phyloP scores from a whole-genome alignment of 1,140 invertebrate species.

The Dinoponera quadriceps region DNA sequence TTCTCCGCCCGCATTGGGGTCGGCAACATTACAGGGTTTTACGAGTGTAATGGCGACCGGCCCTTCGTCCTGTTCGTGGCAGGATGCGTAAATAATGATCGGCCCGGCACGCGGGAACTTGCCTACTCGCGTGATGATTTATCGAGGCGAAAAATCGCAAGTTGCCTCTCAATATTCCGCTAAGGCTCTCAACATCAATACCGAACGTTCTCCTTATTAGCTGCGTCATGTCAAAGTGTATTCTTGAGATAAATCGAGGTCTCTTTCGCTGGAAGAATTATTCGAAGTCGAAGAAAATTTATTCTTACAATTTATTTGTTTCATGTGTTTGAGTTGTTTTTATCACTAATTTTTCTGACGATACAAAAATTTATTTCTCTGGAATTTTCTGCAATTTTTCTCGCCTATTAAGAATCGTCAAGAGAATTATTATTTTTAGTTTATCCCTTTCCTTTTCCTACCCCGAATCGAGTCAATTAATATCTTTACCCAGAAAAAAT shows the following conservation, averaged over 20 bases:
- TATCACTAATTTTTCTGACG: not conserved
- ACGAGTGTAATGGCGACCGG: constrained; percentile 35
- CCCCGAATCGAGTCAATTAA: no score
- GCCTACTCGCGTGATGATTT: constrained; percentile 64
- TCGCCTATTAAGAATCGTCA: no score
- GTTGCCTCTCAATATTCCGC: constrained; percentile 45
- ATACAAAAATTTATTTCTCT: not conserved
- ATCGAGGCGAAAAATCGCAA: constrained; percentile 53
- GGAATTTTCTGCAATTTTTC: no score
- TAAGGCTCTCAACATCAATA: not conserved
- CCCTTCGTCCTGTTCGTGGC: constrained; percentile 64
- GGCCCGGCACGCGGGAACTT: constrained; percentile 49
- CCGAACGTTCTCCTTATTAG: constrained; percentile 29
- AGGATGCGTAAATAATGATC: constrained; percentile 75
- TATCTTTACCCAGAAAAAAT: no score
- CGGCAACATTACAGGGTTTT: constrained; percentile 44
- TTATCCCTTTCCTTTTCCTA: no score
- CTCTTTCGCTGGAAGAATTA: not conserved
- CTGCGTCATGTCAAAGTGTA: not conserved
- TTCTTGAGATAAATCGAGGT: constrained; percentile 3
- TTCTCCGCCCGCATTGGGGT: constrained; percentile 37
- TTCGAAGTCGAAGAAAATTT: not conserved
- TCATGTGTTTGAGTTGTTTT: not conserved
- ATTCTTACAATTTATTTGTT: not conserved
- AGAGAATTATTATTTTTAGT: no score